These are phyloP conservation scores for Antheraea assamensis DNA, from an alignment of 2,888 invertebrate genomes.

Conservation along the genomic window DNA sequence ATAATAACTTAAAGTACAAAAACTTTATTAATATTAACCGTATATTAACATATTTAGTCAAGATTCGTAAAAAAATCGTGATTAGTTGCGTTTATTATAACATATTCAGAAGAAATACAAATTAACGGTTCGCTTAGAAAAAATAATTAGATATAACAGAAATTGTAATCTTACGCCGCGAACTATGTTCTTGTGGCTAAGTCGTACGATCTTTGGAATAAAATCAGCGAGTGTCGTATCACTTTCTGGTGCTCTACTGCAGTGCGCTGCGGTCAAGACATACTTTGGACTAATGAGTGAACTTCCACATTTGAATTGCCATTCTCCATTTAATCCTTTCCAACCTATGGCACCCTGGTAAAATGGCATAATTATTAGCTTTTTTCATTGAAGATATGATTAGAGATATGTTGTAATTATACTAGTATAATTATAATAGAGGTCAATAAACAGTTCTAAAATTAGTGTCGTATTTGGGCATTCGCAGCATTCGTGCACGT, in stretches of 20 bases:
- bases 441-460: too few species aligned
- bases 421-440: too few species aligned
- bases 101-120: neutral
- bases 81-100: neutral
- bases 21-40: neutral
- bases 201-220: constrained; percentile 52
- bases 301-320: constrained; percentile 83
- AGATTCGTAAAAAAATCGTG: neutral
- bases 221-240: constrained; percentile 43
- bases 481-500: too few species aligned
- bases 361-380: constrained; percentile 13
- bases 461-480: too few species aligned
- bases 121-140: neutral
- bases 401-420: too few species aligned
- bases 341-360: constrained; percentile 64
- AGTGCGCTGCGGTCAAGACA: constrained; percentile 87
- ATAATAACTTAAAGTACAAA: neutral
- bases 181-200: constrained; percentile 48
- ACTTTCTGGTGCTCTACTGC: constrained; percentile 52
- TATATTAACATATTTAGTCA: neutral
- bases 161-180: constrained; percentile 29
- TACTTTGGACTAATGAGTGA: constrained; percentile 84
- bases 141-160: neutral
- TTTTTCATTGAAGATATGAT: too few species aligned
- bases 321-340: constrained; percentile 43